Evolutionary conservation across 2,113 vertebrate genomes (phyloP).

Genomic region (Centropus bengalensis): DNA sequence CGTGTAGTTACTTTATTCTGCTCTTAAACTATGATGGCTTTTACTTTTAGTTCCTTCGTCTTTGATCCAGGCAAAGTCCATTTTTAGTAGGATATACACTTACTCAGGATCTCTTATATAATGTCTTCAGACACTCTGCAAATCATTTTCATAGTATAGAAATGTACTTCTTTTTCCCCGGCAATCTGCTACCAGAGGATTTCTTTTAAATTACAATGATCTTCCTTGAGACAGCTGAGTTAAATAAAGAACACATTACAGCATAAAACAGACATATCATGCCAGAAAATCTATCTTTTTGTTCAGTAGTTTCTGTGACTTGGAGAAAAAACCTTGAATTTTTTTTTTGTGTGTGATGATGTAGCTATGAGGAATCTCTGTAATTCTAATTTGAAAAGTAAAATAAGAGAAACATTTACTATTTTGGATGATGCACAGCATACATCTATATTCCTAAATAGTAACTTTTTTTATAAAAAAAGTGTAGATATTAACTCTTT

Average conservation of each 20-base stretch:
- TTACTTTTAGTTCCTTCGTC: background rate
- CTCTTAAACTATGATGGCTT: background rate
- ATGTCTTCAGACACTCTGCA: background rate
- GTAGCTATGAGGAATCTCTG: background rate
- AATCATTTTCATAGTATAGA: background rate
- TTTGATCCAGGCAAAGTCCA: background rate
- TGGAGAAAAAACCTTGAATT: constrained; percentile 23
- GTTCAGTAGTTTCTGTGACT: constrained; percentile 20
- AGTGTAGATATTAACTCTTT: background rate
- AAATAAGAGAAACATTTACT: background rate
- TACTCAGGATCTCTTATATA: background rate
- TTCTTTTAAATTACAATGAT: constrained; percentile 1
- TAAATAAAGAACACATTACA: constrained; percentile 48
- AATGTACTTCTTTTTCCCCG: background rate
- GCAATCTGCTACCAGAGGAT: constrained; percentile 28
- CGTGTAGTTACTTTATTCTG: background rate
- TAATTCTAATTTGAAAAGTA: background rate
- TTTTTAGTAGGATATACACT: constrained; percentile 1
- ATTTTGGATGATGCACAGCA: background rate
- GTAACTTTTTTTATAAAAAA: background rate
- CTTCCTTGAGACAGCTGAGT: constrained; percentile 19
- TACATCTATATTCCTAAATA: background rate
- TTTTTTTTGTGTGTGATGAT: constrained; percentile 12
- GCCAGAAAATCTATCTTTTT: constrained; percentile 16
- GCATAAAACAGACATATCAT: background rate